Percentiles rank a stretch among this genome's conserved stretches.
Evolutionary conservation across 2,113 vertebrate species (phyloP).

Genomic region (Melanocharis versteri): DNA sequence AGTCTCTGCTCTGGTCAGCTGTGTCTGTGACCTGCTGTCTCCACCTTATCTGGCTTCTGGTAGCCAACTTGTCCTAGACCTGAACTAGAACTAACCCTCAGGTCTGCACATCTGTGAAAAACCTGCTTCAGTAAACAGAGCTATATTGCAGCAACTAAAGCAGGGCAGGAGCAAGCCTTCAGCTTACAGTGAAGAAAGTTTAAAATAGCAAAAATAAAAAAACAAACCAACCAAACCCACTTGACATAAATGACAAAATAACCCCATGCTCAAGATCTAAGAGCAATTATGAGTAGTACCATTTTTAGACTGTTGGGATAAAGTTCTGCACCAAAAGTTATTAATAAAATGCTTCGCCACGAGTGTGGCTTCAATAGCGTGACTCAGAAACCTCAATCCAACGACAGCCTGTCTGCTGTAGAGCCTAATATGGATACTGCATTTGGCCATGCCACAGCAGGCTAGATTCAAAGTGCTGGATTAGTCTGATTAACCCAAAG

Average conservation of each 20-base stretch:
- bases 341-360: neutral
- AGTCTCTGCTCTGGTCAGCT: neutral
- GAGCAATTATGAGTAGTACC: neutral
- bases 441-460: neutral
- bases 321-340: slow-evolving; percentile 22
- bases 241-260: neutral
- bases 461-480: neutral
- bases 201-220: neutral
- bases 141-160: neutral
- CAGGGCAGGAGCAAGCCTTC: neutral
- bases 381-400: slow-evolving; percentile 21
- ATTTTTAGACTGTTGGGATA: slow-evolving; percentile 30
- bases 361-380: neutral
- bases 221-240: neutral
- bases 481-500: neutral
- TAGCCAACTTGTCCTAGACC: neutral
- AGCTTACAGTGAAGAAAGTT: neutral
- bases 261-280: neutral
- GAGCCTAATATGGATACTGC: neutral
- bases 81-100: neutral
- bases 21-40: neutral
- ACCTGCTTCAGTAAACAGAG: neutral
- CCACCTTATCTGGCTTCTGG: neutral
- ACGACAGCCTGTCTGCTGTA: neutral
- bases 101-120: neutral